phyloP scores from a whole-genome alignment of 2,888 invertebrate genomes.

The Cryptophagus acutangulus region DNA sequence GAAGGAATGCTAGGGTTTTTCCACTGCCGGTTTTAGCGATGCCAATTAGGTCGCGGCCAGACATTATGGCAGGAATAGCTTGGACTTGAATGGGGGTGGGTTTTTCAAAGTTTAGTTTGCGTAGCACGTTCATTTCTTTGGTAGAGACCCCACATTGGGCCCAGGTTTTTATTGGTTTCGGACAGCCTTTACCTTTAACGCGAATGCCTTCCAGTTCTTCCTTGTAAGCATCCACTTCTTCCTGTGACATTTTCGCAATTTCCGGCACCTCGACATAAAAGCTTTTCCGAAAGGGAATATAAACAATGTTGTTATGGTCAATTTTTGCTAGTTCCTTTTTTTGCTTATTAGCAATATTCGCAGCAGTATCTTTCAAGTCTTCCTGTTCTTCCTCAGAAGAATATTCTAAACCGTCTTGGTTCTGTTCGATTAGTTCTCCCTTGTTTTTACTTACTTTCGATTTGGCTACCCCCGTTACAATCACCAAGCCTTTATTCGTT shows the following conservation, averaged over 20 bases:
- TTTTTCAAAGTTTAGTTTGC: conserved; percentile 87
- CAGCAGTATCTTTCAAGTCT: conserved; percentile 86
- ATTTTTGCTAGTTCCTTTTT: conserved; percentile 89
- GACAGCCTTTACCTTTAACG: conserved; percentile 88
- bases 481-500: conserved; percentile 60
- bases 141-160: conserved; percentile 97
- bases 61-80: conserved; percentile 96
- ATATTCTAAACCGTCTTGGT: conserved; percentile 96
- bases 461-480: conserved; percentile 81
- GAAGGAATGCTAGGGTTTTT: conserved; percentile 94
- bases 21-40: conserved; percentile 99
- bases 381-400: conserved; percentile 96
- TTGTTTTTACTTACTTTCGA: conserved; percentile 74
- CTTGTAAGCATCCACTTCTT: conserved; percentile 80
- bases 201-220: conserved; percentile 91
- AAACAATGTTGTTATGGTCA: conserved; percentile 83
- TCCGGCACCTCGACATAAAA: conserved; percentile 99
- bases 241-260: conserved; percentile 82
- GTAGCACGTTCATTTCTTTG: conserved; percentile 88
- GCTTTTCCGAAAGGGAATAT: conserved; percentile 75
- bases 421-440: conserved; percentile 98
- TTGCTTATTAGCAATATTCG: conserved; percentile 82
- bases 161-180: conserved; percentile 94
- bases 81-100: conserved; percentile 99
- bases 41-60: conserved; percentile 92